Evolutionary conservation across 2,888 invertebrate species (phyloP).

Genomic region (Clunio marinus): DNA sequence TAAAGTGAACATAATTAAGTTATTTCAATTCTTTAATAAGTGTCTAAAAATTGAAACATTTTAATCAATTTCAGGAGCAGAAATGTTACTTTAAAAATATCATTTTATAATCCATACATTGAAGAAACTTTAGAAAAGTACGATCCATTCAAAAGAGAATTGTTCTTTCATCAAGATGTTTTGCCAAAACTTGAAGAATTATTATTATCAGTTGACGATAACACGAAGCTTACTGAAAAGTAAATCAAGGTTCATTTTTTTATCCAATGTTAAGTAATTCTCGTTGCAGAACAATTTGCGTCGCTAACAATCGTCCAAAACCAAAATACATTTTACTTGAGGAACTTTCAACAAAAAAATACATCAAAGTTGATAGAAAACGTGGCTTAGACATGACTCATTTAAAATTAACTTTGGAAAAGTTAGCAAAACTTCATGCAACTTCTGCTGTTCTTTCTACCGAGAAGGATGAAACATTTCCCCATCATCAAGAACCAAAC

Average conservation of each 20-base stretch:
- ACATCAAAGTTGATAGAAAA: neutral
- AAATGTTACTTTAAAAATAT: neutral
- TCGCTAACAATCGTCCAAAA: constrained; percentile 18
- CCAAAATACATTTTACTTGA: constrained; percentile 29
- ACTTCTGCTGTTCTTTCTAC: constrained; percentile 2
- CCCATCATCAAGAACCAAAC: constrained; percentile 21
- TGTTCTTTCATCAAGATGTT: constrained; percentile 8
- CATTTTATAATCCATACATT: constrained; percentile 22
- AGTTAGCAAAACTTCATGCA: constrained; percentile 30
- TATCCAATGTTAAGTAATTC: neutral
- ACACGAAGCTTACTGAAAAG: neutral
- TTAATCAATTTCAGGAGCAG: neutral
- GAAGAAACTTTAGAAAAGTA: constrained; percentile 26
- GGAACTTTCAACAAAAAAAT: neutral
- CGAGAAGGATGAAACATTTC: neutral
- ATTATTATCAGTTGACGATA: constrained; percentile 14
- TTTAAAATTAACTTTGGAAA: constrained; percentile 8
- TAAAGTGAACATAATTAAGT: neutral
- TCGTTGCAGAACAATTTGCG: neutral
- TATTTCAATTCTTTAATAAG: neutral
- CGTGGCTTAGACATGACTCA: neutral
- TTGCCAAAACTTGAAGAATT: constrained; percentile 18
- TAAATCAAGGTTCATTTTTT: neutral
- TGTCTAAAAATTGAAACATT: no score
- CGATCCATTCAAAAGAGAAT: constrained; percentile 31